phyloP scores from a whole-genome alignment of 2,113 vertebrate genomes.

The Ammospiza caudacuta region DNA sequence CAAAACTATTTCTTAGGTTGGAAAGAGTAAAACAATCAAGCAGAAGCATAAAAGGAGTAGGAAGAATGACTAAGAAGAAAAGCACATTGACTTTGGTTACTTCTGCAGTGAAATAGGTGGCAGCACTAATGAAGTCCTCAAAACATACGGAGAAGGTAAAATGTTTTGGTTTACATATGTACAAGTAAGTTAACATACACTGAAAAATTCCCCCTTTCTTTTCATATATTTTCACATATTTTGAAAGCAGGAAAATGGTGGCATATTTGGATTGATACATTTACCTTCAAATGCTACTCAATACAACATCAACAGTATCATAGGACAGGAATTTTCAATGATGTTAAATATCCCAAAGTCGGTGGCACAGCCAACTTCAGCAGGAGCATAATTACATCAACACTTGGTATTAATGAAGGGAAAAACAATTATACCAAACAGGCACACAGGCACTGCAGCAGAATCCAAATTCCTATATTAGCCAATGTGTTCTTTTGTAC shows the following conservation, averaged over 20 bases:
- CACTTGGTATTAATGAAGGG: not conserved
- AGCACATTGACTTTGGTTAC: not conserved
- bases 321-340: not conserved
- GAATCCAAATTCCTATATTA: not conserved
- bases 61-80: not conserved
- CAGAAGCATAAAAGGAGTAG: not conserved
- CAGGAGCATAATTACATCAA: not conserved
- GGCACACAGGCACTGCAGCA: not conserved
- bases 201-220: not conserved
- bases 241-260: not conserved
- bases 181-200: not conserved
- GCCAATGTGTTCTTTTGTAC: not conserved
- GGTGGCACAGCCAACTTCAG: not conserved
- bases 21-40: not conserved
- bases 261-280: not conserved
- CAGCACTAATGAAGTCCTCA: not conserved
- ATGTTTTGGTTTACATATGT: not conserved
- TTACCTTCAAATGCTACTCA: not conserved
- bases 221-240: not conserved
- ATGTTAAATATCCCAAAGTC: not conserved
- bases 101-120: not conserved
- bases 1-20: not conserved
- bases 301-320: not conserved
- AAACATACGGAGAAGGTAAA: not conserved
- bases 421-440: not conserved